Percentiles rank a stretch among this genome's conserved stretches.
Evolutionary conservation across 1,140 invertebrate genomes (phyloP).

Genomic region (Protaetia brevitarsis): DNA sequence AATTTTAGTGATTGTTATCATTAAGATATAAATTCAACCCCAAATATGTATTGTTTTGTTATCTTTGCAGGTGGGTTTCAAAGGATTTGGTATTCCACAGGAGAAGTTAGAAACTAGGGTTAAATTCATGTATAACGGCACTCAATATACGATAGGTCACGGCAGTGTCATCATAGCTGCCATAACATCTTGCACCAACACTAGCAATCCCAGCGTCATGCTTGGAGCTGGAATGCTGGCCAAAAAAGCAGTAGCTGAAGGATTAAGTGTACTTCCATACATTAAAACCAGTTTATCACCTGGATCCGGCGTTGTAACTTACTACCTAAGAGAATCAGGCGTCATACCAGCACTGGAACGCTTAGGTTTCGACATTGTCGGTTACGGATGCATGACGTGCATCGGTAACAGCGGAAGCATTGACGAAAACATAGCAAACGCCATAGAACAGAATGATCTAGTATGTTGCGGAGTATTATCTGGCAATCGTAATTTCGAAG

Average conservation of each 20-base stretch:
- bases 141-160: constrained; percentile 81
- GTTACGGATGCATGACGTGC: constrained; percentile 99
- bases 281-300: constrained; percentile 96
- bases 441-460: constrained; percentile 92
- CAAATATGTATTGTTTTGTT: constrained; percentile 62
- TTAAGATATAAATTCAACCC: background rate
- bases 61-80: constrained; percentile 78
- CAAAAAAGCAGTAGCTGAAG: constrained; percentile 91
- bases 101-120: constrained; percentile 65
- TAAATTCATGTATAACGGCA: constrained; percentile 76
- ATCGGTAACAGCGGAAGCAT: constrained; percentile 97
- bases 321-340: constrained; percentile 83
- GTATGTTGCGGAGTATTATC: constrained; percentile 94
- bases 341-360: constrained; percentile 83
- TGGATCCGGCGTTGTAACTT: constrained; percentile 96
- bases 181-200: constrained; percentile 98
- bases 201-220: constrained; percentile 97
- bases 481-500: constrained; percentile 97
- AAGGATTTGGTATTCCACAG: constrained; percentile 82
- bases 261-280: constrained; percentile 84
- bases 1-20: no score
- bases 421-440: constrained; percentile 84
- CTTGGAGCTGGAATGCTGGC: constrained; percentile 90
- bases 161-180: constrained; percentile 96
- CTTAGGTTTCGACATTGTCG: constrained; percentile 86